Evolutionary conservation across 2,888 invertebrate genomes (phyloP).

Genomic region (Smittia aterrima): DNA sequence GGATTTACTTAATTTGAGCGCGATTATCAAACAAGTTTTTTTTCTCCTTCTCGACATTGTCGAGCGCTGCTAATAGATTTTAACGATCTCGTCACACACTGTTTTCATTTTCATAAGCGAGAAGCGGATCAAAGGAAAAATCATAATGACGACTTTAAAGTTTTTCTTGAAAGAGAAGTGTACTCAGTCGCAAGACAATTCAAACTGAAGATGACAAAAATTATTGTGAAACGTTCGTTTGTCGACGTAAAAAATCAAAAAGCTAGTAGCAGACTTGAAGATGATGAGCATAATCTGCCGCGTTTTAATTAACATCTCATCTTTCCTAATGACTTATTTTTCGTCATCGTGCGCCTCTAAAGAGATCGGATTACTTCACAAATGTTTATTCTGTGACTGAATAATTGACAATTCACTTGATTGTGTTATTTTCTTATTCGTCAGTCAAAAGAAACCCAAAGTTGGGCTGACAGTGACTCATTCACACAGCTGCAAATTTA

Average conservation of each 20-base stretch:
- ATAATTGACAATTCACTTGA: not conserved
- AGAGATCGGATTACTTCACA: constrained; percentile 1
- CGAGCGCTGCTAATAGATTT: not conserved
- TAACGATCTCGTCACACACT: constrained; percentile 1
- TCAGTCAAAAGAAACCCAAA: not conserved
- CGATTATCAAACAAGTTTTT: not conserved
- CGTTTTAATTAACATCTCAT: not conserved
- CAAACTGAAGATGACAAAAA: too few relatives aligned
- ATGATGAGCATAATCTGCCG: not conserved
- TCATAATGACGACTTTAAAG: too few relatives aligned
- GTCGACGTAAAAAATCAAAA: too few relatives aligned
- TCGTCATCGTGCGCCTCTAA: too few relatives aligned
- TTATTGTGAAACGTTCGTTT: too few relatives aligned
- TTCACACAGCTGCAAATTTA: not conserved
- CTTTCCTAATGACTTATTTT: not conserved
- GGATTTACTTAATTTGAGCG: constrained; percentile 7
- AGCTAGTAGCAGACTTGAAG: too few relatives aligned
- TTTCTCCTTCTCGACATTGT: not conserved
- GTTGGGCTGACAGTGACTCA: not conserved
- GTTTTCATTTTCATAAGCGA: not conserved
- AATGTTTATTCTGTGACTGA: not conserved
- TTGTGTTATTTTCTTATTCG: not conserved
- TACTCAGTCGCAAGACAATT: too few relatives aligned
- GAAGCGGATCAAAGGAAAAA: not conserved
- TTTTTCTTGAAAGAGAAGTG: too few relatives aligned